Evolutionary conservation across 2,888 invertebrate species (phyloP).

Genomic region (Conus canariensis): DNA sequence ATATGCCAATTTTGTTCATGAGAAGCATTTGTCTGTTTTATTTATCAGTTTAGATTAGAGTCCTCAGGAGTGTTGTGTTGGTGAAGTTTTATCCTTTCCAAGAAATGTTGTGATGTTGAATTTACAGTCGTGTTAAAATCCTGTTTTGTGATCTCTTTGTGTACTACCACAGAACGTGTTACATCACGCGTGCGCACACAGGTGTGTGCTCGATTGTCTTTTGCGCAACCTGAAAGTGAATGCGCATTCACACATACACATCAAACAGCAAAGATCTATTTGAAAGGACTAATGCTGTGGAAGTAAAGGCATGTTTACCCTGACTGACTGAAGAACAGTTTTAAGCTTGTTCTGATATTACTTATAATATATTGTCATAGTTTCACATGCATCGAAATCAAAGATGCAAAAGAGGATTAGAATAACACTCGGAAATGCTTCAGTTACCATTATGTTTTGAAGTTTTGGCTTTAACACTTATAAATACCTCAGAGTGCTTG

Average conservation of each 20-base stretch:
- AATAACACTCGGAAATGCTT: conserved; percentile 33
- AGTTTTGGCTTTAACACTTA: too few species aligned
- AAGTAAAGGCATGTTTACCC: neutral
- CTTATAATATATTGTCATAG: neutral
- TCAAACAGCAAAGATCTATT: neutral
- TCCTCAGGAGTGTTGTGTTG: neutral
- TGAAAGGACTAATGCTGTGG: neutral
- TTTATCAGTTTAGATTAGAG: neutral
- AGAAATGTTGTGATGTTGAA: neutral
- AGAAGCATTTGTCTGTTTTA: neutral
- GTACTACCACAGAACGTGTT: neutral
- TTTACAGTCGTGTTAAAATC: neutral
- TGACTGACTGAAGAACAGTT: neutral
- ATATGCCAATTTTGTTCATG: too few species aligned
- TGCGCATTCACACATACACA: neutral
- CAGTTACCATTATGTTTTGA: conserved; percentile 29
- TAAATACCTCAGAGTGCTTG: too few species aligned
- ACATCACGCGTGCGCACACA: neutral
- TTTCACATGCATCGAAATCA: neutral
- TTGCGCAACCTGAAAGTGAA: too few species aligned
- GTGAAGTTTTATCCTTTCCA: neutral
- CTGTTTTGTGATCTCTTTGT: neutral
- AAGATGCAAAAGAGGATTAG: neutral
- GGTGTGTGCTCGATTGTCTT: neutral
- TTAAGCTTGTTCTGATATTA: neutral